Evolutionary conservation across 2,113 vertebrate species (phyloP), one percentile per base, ranked within the genome.

Genomic region (Columbina picui): DNA sequence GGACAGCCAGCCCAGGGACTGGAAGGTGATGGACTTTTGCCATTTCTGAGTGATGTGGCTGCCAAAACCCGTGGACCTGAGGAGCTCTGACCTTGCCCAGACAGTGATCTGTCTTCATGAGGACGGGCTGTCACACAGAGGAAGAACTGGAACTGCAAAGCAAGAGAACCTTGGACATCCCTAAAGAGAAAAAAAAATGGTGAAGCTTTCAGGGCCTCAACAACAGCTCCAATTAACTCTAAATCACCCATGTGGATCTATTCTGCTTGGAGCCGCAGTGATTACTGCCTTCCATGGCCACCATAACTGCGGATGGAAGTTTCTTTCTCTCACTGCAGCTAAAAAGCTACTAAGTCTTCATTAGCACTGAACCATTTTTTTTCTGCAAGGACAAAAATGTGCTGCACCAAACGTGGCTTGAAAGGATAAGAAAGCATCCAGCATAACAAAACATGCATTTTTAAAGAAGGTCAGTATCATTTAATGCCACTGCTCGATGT

Each of bases 61-160:
- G 97, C 97, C 97, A 94, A 89, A 96, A 85, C 84, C 90, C 95
- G 84, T 17, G 94, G 97, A 94, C 95, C 96, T 71, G 50, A 34
- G 93, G 92, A 98, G 96, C 84, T 96, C 96, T 98, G 98, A 98
- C 98, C 98, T 98, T 98, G 98, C 87, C 59, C 90, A 93, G 97
- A 93, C 81, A 97, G 97, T 30, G 93, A 98, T 98, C 96, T 87
- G 89, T 98, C 98, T 98, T 98, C 98, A 97, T 98, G 97, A 97
- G 97, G 96, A 90, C 68, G 14, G 27, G 73, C 80, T 98, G 97
- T 98, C 98, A 96, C 85, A 93, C 96, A 97, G 94, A 95, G 95
- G 95, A 97, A 97, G 97, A 88, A 49, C 95, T 71, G 93, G 92
- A 96, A 90, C 94, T 92, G 87, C 64, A 49, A 53, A 59, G 90